phyloP scores from a whole-genome alignment of 2,888 invertebrate genomes.

The Amiota mariae region DNA sequence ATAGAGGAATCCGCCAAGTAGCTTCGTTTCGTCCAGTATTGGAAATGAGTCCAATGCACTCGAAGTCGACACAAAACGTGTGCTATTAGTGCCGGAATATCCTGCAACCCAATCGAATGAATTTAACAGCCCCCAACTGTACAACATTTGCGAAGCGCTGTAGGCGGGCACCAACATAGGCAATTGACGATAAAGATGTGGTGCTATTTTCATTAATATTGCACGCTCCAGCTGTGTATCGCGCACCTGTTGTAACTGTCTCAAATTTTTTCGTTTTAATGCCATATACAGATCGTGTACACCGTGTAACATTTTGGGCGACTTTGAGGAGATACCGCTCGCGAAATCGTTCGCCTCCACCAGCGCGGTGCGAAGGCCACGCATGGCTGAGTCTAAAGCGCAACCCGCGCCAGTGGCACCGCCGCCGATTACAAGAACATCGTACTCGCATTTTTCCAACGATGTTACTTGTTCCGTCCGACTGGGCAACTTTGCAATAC shows the following conservation, averaged over 20 bases:
- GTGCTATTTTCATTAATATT: conserved; percentile 93
- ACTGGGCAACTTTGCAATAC: conserved; percentile 77
- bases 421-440: conserved; percentile 96
- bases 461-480: conserved; percentile 85
- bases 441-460: conserved; percentile 86
- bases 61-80: conserved; percentile 93
- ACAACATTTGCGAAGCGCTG: conserved; percentile 98
- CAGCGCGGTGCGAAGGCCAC: conserved; percentile 95
- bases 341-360: conserved; percentile 97
- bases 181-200: conserved; percentile 95
- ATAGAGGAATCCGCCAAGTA: conserved; percentile 97
- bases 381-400: conserved; percentile 92
- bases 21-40: conserved; percentile 93
- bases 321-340: conserved; percentile 93
- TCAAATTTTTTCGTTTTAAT: conserved; percentile 87
- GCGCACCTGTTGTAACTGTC: conserved; percentile 98
- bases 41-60: conserved; percentile 97
- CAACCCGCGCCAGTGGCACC: conserved; percentile 98
- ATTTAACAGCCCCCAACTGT: conserved; percentile 98
- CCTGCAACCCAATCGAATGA: conserved; percentile 98
- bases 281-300: conserved; percentile 97
- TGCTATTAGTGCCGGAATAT: conserved; percentile 91
- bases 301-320: conserved; percentile 98
- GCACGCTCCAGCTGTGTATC: conserved; percentile 96
- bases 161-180: conserved; percentile 99